These are phyloP conservation scores for Onychorhynchus coronatus DNA, from an alignment of 2,113 vertebrate genomes.

Conservation along the genomic window DNA sequence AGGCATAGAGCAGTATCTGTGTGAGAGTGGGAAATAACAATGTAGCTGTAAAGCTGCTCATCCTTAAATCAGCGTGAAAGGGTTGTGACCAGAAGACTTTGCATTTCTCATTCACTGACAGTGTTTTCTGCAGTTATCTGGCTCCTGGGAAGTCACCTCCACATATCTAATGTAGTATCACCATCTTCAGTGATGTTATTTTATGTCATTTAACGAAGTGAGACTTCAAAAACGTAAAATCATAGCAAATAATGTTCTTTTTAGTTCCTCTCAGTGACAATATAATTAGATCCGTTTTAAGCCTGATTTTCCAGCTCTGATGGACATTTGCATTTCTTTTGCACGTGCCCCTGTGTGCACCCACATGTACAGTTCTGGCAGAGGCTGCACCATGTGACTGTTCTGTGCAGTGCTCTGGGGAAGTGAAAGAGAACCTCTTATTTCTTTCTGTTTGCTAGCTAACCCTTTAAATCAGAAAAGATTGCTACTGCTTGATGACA, in stretches of 20 bases:
- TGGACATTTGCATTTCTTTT: neutral
- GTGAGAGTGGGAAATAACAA: neutral
- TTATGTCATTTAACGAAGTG: neutral
- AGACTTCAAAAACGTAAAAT: neutral
- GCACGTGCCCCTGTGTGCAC: neutral
- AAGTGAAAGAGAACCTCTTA: neutral
- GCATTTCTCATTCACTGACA: neutral
- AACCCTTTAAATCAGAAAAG: neutral
- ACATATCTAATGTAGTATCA: neutral
- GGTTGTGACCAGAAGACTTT: neutral
- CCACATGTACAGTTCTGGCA: neutral
- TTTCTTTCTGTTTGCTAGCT: conserved; percentile 4
- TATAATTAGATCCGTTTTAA: neutral
- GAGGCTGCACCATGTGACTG: neutral
- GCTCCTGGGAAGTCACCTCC: neutral
- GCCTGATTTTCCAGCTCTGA: neutral
- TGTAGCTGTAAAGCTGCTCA: neutral
- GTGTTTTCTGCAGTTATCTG: neutral
- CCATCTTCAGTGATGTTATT: neutral
- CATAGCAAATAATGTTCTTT: neutral
- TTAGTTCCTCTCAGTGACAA: neutral
- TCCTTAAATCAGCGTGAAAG: neutral
- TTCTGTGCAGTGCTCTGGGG: neutral
- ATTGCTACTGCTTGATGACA: neutral
- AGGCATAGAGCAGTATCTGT: neutral